A percentile compares a stretch with the other conserved stretches of the same genome.
Conservation (phyloP, 2,888 invertebrate genomes). For the Saturnia pavonia region DNA sequence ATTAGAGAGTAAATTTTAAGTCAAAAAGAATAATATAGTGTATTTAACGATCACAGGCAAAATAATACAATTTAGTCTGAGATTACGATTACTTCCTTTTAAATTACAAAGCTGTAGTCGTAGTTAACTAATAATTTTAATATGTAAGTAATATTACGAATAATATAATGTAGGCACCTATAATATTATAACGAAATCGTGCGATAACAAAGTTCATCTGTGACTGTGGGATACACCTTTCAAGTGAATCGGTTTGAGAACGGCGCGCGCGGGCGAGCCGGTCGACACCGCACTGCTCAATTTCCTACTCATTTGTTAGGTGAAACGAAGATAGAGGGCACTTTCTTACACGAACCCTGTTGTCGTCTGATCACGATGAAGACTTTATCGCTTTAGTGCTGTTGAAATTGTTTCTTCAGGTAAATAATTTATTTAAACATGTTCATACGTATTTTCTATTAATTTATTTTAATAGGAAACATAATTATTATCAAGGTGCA, state of each 20-base stretch:
- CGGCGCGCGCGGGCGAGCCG: not conserved
- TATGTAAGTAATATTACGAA: not conserved
- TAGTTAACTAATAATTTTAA: not conserved
- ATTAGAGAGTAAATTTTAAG: too few relatives aligned
- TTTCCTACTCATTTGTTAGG: conserved; percentile 13
- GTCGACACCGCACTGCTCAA: not conserved
- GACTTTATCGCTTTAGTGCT: not conserved
- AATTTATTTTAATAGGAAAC: not conserved
- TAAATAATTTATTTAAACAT: not conserved
- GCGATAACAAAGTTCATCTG: conserved; percentile 7
- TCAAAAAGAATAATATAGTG: too few relatives aligned
- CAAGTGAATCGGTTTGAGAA: not conserved
- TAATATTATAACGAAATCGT: conserved; percentile 4
- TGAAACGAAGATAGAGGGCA: conserved; percentile 2
- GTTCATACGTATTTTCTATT: not conserved
- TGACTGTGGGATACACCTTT: conserved; percentile 1
- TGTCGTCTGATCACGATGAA: conserved; percentile 1
- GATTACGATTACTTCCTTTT: conserved; percentile 14
- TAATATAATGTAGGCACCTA: not conserved
- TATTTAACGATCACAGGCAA: too few relatives aligned
- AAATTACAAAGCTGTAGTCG: conserved; percentile 28
- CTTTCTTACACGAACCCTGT: conserved; percentile 11
- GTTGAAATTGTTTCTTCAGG: not conserved
- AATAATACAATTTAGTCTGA: too few relatives aligned
- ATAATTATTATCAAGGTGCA: not conserved